Conservation (phyloP, 1,140 invertebrate genomes). For the Arion vulgaris region DNA sequence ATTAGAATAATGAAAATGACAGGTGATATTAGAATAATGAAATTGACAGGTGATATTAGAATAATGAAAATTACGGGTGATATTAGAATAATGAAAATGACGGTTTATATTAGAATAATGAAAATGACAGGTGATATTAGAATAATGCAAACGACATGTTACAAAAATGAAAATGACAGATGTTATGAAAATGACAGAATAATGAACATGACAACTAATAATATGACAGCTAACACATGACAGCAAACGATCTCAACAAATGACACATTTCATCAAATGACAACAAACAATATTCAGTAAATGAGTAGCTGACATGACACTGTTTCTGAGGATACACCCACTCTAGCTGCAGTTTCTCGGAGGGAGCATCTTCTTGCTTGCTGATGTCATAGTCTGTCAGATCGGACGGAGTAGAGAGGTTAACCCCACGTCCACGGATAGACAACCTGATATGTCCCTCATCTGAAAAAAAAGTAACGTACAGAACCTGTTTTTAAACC, state of each 20-base stretch:
- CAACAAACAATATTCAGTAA: too few species aligned
- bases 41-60: not conserved
- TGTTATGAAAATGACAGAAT: too few species aligned
- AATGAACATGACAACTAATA: not conserved
- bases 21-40: not conserved
- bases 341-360: constrained; percentile 87
- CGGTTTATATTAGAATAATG: too few species aligned
- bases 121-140: too few species aligned
- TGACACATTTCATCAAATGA: too few species aligned
- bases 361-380: constrained; percentile 75
- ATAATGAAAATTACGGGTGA: not conserved
- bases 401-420: constrained; percentile 84
- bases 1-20: not conserved
- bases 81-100: too few species aligned
- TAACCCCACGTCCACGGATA: constrained; percentile 85
- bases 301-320: too few species aligned
- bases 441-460: constrained; percentile 77
- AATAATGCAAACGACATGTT: too few species aligned
- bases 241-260: too few species aligned
- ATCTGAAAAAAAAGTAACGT: constrained; percentile 46
- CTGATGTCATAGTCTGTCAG: constrained; percentile 66
- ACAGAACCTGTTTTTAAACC: not conserved
- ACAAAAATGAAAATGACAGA: too few species aligned
- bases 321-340: constrained; percentile 82
- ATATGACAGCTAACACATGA: too few species aligned